Conservation (phyloP, 2,797 vertebrate genomes). For the Sebastes matsubarae region DNA sequence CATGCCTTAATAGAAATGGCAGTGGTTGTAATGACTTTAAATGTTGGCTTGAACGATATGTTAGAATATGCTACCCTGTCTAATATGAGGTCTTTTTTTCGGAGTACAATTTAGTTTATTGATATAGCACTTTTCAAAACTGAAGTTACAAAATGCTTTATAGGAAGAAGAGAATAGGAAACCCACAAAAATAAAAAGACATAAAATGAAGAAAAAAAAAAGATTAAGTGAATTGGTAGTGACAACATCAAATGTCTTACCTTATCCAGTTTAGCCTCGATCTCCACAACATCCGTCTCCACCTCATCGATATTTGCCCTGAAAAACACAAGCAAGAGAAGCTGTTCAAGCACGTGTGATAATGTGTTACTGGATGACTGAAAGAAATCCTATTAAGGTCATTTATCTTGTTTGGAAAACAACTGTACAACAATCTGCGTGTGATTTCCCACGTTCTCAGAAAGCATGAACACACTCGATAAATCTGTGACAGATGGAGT, state of each 20-base stretch:
- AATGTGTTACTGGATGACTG: not conserved
- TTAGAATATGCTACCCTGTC: too few relatives aligned
- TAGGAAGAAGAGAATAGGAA: not conserved
- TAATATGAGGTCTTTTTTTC: not conserved
- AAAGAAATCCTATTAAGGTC: not conserved
- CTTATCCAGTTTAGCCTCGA: conserved; percentile 96
- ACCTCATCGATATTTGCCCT: conserved; percentile 97
- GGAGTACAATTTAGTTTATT: not conserved
- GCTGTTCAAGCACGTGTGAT: not conserved
- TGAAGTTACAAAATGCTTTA: not conserved
- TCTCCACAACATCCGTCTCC: conserved; percentile 95
- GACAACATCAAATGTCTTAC: conserved; percentile 70
- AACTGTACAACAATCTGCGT: conserved; percentile 11
- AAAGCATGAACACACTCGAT: conserved; percentile 19
- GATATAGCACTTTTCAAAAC: not conserved
- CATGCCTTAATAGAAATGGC: not conserved
- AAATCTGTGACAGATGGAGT: conserved; percentile 39
- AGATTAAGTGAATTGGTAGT: not conserved
- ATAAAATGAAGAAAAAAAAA: not conserved
- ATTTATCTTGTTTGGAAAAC: conserved; percentile 14
- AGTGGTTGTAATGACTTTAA: not conserved
- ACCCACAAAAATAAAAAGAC: not conserved
- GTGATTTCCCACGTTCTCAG: conserved; percentile 45
- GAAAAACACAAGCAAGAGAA: conserved; percentile 48
- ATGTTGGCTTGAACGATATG: not conserved